Conservation (phyloP, 1,140 invertebrate species). For the Philopotamus ludificatus region DNA sequence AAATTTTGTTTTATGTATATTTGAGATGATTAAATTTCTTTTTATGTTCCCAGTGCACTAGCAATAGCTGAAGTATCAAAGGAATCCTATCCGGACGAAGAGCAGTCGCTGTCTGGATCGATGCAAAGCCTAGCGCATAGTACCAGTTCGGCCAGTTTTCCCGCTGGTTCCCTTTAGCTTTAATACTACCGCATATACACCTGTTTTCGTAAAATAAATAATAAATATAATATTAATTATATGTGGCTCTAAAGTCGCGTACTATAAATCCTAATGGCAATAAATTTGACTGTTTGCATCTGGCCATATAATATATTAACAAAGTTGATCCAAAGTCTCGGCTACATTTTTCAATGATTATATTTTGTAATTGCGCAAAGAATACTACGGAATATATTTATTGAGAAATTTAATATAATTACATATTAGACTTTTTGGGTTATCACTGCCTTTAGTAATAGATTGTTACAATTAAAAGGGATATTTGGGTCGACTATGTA, state of each 20-base stretch:
- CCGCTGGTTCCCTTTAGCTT: slow-evolving; percentile 76
- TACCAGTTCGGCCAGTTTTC: slow-evolving; percentile 87
- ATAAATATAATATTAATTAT: not conserved
- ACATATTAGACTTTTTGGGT: too few species aligned
- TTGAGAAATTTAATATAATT: too few species aligned
- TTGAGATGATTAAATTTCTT: slow-evolving; percentile 1
- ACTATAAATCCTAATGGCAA: slow-evolving; percentile 1
- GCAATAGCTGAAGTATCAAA: slow-evolving; percentile 86
- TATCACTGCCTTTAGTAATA: too few species aligned
- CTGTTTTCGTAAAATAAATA: not conserved
- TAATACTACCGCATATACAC: not conserved
- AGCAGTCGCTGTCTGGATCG: slow-evolving; percentile 87
- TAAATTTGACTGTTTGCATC: slow-evolving; percentile 19
- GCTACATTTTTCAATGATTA: too few species aligned
- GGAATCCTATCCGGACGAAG: slow-evolving; percentile 82
- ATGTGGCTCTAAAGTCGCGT: not conserved
- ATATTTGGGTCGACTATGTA: too few species aligned
- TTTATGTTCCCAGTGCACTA: slow-evolving; percentile 67
- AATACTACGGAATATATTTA: too few species aligned
- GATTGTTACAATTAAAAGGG: too few species aligned
- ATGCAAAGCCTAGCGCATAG: slow-evolving; percentile 92
- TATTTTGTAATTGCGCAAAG: too few species aligned
- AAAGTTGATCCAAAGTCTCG: not conserved
- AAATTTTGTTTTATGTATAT: slow-evolving; percentile 1
- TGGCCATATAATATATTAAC: not conserved